These are phyloP conservation scores for Scomber scombrus DNA, from an alignment of 2,113 vertebrate genomes.

Conservation along the genomic window DNA sequence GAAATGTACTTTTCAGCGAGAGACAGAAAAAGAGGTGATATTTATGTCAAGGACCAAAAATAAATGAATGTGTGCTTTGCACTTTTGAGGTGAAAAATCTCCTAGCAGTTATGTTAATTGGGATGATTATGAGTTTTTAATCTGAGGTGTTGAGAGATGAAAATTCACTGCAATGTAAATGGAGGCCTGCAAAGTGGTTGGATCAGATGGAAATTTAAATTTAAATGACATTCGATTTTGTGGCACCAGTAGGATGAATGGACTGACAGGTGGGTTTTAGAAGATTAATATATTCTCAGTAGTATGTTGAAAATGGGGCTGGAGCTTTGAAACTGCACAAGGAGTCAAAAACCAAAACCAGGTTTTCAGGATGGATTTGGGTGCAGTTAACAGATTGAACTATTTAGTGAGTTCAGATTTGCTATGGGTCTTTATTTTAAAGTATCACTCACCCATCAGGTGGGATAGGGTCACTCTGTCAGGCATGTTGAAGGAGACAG, in stretches of 20 bases:
- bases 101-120: neutral
- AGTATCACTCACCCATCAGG: too few relatives aligned
- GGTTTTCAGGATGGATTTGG: neutral
- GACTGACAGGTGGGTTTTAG: neutral
- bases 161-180: neutral
- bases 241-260: neutral
- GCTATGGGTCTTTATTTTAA: too few relatives aligned
- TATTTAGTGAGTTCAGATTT: too few relatives aligned
- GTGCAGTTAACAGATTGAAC: too few relatives aligned
- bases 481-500: too few relatives aligned
- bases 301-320: neutral
- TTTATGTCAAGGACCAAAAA: neutral
- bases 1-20: neutral
- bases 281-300: neutral
- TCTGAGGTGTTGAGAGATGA: neutral
- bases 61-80: neutral
- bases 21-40: neutral
- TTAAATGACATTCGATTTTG: neutral
- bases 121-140: neutral
- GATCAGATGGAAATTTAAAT: constrained; percentile 10
- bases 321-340: neutral
- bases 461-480: too few relatives aligned
- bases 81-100: neutral
- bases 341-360: neutral
- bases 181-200: neutral